phyloP scores from a whole-genome alignment of 1,140 invertebrate genomes.

The Diplogasteroides magnus region DNA sequence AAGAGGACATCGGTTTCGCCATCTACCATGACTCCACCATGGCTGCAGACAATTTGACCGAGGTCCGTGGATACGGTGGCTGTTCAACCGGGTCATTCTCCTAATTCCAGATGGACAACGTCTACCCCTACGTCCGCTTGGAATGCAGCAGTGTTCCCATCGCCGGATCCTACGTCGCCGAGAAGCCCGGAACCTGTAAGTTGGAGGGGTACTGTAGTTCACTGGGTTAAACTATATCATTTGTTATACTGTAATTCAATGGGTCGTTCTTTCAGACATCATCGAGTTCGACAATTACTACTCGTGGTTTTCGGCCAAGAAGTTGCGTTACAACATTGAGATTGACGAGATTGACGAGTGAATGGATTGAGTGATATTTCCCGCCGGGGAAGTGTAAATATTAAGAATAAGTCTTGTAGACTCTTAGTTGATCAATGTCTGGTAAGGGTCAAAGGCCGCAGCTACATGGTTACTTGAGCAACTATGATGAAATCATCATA shows the following conservation, averaged over 20 bases:
- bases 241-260: not conserved
- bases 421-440: no score
- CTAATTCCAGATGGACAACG: slow-evolving; percentile 40
- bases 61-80: slow-evolving; percentile 9
- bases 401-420: no score
- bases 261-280: slow-evolving; percentile 45
- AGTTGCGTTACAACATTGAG: slow-evolving; percentile 54
- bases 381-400: no score
- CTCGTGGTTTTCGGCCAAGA: slow-evolving; percentile 52
- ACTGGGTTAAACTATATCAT: not conserved
- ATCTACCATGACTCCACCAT: slow-evolving; percentile 45
- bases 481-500: no score
- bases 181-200: slow-evolving; percentile 49
- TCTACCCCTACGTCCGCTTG: slow-evolving; percentile 53
- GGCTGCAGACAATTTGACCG: slow-evolving; percentile 48
- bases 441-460: no score
- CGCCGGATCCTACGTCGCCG: slow-evolving; percentile 44
- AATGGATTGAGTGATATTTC: no score
- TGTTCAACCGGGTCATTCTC: not conserved
- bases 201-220: slow-evolving; percentile 8
- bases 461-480: no score
- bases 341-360: no score
- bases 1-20: slow-evolving; percentile 54
- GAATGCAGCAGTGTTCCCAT: slow-evolving; percentile 53
- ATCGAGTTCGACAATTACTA: slow-evolving; percentile 56